phyloP scores from a whole-genome alignment of 64 coral and sea anemone species.

The Platygyra sinensis region DNA sequence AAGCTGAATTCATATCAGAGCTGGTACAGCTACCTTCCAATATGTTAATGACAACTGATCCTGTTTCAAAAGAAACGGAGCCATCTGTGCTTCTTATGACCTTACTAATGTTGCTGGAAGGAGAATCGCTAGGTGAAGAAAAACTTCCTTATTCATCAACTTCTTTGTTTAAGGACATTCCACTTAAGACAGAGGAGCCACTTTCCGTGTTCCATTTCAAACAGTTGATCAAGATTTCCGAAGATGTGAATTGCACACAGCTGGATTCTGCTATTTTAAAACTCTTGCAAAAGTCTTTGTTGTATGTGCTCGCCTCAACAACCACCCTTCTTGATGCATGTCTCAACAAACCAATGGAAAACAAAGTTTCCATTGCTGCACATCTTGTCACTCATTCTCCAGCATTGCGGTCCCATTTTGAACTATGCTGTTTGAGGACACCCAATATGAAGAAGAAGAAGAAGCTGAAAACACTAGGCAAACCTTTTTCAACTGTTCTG shows the following conservation, averaged over 20 bases:
- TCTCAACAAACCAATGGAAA: constrained; percentile 35
- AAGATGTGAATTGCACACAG: constrained; percentile 2
- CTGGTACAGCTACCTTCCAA: neutral
- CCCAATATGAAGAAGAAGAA: neutral
- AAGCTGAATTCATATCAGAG: neutral
- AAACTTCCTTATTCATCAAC: neutral
- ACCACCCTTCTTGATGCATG: constrained; percentile 20
- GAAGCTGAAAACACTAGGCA: neutral
- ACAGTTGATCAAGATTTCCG: constrained; percentile 8
- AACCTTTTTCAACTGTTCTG: neutral
- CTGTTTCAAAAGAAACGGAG: neutral
- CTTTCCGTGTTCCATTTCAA: constrained; percentile 3
- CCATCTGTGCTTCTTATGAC: constrained; percentile 12
- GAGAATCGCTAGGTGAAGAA: neutral
- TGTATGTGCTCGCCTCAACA: constrained; percentile 7
- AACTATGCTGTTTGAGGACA: constrained; percentile 20
- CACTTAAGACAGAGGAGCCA: neutral
- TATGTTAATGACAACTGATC: constrained; percentile 6
- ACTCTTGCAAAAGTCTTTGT: neutral
- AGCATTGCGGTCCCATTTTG: constrained; percentile 42
- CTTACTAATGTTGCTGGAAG: neutral
- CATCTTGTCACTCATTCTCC: constrained; percentile 13
- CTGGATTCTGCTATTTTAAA: constrained; percentile 33
- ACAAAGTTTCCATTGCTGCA: constrained; percentile 20
- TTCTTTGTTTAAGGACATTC: neutral